phyloP scores from a whole-genome alignment of 2,113 vertebrate genomes.

The Polypterus bichir region DNA sequence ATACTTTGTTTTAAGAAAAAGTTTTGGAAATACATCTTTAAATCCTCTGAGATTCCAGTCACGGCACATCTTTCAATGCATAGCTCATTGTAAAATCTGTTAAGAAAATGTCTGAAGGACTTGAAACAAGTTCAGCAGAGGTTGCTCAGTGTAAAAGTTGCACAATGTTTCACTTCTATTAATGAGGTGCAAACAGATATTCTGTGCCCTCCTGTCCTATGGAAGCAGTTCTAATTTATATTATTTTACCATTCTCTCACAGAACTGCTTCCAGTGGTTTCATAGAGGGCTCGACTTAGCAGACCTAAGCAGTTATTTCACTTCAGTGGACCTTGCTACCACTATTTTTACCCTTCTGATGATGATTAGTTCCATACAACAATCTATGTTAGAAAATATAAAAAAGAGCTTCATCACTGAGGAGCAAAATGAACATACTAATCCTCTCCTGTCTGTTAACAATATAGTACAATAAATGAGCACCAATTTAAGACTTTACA shows the following conservation, averaged over 20 bases:
- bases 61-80: conserved; percentile 4
- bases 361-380: no score
- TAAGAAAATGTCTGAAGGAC: conserved; percentile 21
- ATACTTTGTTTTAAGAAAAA: conserved; percentile 12
- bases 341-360: no score
- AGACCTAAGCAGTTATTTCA: no score
- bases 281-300: no score
- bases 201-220: neutral
- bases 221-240: neutral
- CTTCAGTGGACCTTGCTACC: no score
- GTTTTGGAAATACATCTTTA: conserved; percentile 15
- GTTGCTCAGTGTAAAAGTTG: conserved; percentile 10
- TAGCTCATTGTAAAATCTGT: conserved; percentile 20
- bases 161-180: conserved; percentile 7
- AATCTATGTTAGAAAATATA: no score
- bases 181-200: conserved; percentile 4
- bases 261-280: conserved; percentile 4
- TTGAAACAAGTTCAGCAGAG: conserved; percentile 21
- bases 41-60: conserved; percentile 18
- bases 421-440: no score
- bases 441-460: no score
- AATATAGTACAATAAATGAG: no score
- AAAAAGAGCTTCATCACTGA: no score
- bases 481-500: no score
- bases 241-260: neutral